Base-by-base conservation (phyloP, 2,113 vertebrate species). In the Cromileptes altivelis region DNA sequence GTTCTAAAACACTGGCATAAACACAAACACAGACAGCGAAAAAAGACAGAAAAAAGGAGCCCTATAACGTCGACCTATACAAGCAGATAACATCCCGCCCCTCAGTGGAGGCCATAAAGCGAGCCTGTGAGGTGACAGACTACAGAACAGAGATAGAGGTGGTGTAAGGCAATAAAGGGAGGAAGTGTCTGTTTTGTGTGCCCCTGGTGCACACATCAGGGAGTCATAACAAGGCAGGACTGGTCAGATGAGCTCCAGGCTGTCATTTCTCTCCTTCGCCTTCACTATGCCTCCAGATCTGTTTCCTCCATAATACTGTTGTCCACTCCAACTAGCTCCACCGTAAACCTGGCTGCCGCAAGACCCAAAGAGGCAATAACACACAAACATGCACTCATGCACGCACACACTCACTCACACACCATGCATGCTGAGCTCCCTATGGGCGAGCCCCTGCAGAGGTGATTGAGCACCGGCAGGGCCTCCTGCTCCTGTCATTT, bases 201-300 rank as follows among this genome's bases (percentile, higher is more conserved):
- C 74, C 89, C 72, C 85, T 71, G 86, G 89, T 84, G 85, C 85
- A 81, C 92, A 91, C 89, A 91, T 91, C 90, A 88, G 93, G 84
- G 91, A 92, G 84, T 86, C 88, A 89, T 94, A 94, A 95, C 92
- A 94, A 94, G 92, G 86, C 81, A 87, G 85, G 78, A 50, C 74
- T 84, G 91, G 91, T 93, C 91, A 91, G 90, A 82, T 82, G 89
- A 90, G 88, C 94, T 92, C 79, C 82, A 62, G 91, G 90, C 89
- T 92, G 90, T 94, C 92, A 93, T 92, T 90, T 85, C 91, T 92
- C 89, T 92, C 91, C 84, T 90, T 93, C 89, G 71, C 80, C 80
- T 91, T 89, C 84, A 87, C 85, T 90, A 83, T 82, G 87, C 80
- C 90, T 87, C 83, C 75, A 92, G 86, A 92, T 94, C 87, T 37